Evolutionary conservation across 2,797 vertebrate genomes (phyloP).

Genomic region (Siniperca undulata): DNA sequence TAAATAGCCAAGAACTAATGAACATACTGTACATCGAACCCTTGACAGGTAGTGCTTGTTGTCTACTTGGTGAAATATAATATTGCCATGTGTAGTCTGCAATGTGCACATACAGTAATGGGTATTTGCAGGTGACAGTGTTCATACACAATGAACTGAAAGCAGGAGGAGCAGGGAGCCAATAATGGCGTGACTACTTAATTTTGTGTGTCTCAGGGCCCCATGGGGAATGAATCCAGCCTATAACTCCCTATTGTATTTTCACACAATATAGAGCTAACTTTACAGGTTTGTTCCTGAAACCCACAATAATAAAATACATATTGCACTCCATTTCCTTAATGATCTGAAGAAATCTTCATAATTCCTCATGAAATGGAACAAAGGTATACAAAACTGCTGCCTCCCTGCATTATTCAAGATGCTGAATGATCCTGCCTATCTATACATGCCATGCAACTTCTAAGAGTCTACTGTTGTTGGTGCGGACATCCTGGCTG

Average conservation of each 20-base stretch:
- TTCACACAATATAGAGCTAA: too few relatives aligned
- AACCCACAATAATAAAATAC: not conserved
- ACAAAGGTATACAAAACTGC: slow-evolving; percentile 2
- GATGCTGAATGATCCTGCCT: too few relatives aligned
- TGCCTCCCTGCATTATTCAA: not conserved
- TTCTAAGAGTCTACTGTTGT: slow-evolving; percentile 28
- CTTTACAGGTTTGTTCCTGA: not conserved
- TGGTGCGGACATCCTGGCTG: slow-evolving; percentile 39
- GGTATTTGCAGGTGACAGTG: not conserved
- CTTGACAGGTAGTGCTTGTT: not conserved
- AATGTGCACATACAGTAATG: not conserved
- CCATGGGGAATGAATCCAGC: not conserved
- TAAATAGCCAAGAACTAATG: not conserved
- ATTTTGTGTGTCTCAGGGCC: not conserved
- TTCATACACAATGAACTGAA: not conserved
- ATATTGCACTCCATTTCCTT: not conserved
- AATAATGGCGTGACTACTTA: not conserved
- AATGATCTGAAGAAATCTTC: not conserved
- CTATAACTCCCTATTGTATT: not conserved
- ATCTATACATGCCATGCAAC: slow-evolving; percentile 1
- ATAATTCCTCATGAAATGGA: not conserved
- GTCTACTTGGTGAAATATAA: not conserved
- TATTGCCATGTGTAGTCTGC: not conserved
- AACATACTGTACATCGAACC: not conserved
- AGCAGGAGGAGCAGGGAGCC: not conserved